phyloP scores from a whole-genome alignment of 2,797 vertebrate species.

The Thaleichthys pacificus region DNA sequence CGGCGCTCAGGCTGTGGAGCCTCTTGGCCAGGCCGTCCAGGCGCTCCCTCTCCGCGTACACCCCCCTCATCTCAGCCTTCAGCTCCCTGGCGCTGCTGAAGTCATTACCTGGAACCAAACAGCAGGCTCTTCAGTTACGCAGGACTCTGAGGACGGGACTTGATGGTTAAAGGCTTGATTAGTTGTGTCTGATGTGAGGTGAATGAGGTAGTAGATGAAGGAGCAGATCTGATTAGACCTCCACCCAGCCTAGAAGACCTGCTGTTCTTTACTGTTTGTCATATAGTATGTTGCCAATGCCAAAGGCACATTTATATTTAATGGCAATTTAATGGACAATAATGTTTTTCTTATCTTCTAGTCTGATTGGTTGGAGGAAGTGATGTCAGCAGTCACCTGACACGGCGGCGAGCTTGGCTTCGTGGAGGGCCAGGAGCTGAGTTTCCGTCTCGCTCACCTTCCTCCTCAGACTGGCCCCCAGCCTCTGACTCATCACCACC shows the following conservation, averaged over 20 bases:
- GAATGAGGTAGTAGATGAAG: constrained; percentile 52
- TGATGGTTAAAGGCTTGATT: constrained; percentile 53
- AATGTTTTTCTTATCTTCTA: no score
- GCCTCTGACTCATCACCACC: constrained; percentile 84
- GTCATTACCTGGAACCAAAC: constrained; percentile 74
- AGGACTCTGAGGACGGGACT: constrained; percentile 27
- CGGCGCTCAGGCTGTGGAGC: constrained; percentile 74
- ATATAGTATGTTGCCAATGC: no score
- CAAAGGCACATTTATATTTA: no score
- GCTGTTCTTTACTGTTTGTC: no score
- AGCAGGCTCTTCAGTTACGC: background rate
- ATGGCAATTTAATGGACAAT: no score
- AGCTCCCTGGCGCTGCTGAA: constrained; percentile 86
- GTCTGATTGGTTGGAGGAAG: no score
- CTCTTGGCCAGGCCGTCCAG: constrained; percentile 81
- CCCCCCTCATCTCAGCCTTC: constrained; percentile 80
- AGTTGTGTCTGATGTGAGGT: constrained; percentile 45
- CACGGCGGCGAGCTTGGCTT: constrained; percentile 85
- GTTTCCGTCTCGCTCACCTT: constrained; percentile 85
- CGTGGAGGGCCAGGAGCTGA: constrained; percentile 82
- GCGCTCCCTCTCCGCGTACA: constrained; percentile 78
- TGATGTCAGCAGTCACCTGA: constrained; percentile 75
- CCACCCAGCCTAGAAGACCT: no score
- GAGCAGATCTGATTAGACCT: background rate
- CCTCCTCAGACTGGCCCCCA: constrained; percentile 82